Percentiles rank a stretch among this genome's conserved stretches.
Evolutionary conservation across 2,113 vertebrate species (phyloP).

Genomic region (Ptilorrhoa leucosticta): DNA sequence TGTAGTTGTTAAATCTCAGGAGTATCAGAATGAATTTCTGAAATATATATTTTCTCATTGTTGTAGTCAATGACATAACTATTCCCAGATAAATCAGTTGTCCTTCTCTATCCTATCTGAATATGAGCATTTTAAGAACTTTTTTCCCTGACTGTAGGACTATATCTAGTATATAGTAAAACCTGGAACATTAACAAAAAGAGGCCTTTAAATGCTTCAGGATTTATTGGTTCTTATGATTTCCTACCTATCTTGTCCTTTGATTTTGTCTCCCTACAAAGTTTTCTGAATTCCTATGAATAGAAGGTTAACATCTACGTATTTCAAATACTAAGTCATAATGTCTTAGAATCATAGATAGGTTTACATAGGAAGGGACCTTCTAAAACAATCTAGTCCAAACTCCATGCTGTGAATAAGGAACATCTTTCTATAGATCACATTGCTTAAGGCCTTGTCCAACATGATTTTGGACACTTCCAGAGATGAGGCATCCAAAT

Average conservation of each 20-base stretch:
- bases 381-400: background rate
- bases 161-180: background rate
- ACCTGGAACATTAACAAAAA: background rate
- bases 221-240: background rate
- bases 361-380: accelerated
- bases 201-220: background rate
- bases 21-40: background rate
- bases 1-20: background rate
- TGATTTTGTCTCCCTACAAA: background rate
- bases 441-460: background rate
- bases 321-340: background rate
- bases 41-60: background rate
- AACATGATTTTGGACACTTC: background rate
- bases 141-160: background rate
- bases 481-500: background rate
- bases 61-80: background rate
- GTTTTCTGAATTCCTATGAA: background rate
- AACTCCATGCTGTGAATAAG: background rate
- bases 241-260: background rate
- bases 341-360: background rate
- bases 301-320: background rate
- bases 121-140: background rate
- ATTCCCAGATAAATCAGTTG: background rate
- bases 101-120: background rate
- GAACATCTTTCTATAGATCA: background rate